A percentile compares a stretch with the other conserved stretches of the same genome.
phyloP scores from a whole-genome alignment of 2,888 invertebrate species.

The Aethes cnicana region DNA sequence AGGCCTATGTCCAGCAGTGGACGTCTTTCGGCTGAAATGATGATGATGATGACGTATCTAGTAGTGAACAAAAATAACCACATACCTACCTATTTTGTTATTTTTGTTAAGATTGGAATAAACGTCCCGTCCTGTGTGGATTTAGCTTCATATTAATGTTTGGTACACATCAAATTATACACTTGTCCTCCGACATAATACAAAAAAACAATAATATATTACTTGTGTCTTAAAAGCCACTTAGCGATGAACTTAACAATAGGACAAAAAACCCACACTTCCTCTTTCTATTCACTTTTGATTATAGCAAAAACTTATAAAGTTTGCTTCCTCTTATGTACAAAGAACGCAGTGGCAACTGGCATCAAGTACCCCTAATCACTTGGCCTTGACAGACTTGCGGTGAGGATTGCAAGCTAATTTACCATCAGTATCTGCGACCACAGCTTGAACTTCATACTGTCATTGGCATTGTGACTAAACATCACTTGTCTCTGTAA shows the following conservation, averaged over 20 bases:
- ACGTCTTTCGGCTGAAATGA: too few relatives aligned
- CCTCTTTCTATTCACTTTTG: conserved; percentile 31
- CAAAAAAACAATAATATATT: too few relatives aligned
- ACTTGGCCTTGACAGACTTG: conserved; percentile 59
- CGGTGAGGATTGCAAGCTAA: conserved; percentile 64
- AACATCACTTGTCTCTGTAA: conserved; percentile 15
- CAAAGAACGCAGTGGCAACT: conserved; percentile 16
- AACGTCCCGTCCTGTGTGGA: too few relatives aligned
- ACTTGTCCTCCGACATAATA: too few relatives aligned
- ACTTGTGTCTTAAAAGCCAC: conserved; percentile 20
- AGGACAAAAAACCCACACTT: conserved; percentile 21
- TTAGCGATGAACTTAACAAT: conserved; percentile 21
- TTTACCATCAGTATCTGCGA: conserved; percentile 49
- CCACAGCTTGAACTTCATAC: conserved; percentile 59
- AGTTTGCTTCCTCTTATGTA: conserved; percentile 23
- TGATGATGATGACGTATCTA: too few relatives aligned
- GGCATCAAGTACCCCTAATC: conserved; percentile 30
- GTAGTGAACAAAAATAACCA: too few relatives aligned
- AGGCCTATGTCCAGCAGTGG: too few relatives aligned
- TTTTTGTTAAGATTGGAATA: too few relatives aligned
- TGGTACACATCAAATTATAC: too few relatives aligned
- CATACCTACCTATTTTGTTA: too few relatives aligned
- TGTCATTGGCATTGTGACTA: conserved; percentile 44
- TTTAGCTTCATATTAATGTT: too few relatives aligned
- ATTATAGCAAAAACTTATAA: conserved; percentile 27